Percentiles rank a stretch among this genome's conserved stretches.
These are phyloP conservation scores for Erythrolamprus reginae DNA, from an alignment of 2,113 vertebrate genomes.

Conservation along the genomic window DNA sequence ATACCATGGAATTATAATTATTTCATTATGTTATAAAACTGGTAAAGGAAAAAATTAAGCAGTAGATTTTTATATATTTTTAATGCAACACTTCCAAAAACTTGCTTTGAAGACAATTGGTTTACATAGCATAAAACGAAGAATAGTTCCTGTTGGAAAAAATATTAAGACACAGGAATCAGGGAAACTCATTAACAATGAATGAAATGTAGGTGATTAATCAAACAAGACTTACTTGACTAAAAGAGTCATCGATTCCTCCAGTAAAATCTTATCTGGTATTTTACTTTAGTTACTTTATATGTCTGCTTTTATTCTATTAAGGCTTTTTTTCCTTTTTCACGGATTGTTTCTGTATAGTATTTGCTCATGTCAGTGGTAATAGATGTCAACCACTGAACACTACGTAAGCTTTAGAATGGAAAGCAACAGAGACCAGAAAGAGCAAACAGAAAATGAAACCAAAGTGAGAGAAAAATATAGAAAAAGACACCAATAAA, in stretches of 20 bases:
- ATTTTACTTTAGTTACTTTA: background rate
- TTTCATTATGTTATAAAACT: slow-evolving; percentile 24
- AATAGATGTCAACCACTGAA: background rate
- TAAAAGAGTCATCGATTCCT: background rate
- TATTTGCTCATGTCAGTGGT: background rate
- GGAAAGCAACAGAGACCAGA: background rate
- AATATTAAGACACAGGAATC: background rate
- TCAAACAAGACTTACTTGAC: background rate
- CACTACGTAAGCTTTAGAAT: background rate
- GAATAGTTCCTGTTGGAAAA: background rate
- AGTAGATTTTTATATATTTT: background rate
- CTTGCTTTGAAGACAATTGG: background rate
- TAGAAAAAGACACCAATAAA: background rate
- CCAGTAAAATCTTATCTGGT: background rate
- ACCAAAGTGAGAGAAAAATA: background rate
- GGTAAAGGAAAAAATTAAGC: background rate
- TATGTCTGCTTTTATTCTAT: background rate
- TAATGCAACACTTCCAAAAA: background rate
- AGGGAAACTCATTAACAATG: background rate
- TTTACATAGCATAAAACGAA: background rate
- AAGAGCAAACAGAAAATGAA: slow-evolving; percentile 1
- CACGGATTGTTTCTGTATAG: background rate
- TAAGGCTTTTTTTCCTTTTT: background rate
- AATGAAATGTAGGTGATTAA: background rate
- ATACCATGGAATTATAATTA: background rate